Base-by-base conservation (phyloP, 2,888 invertebrate species). In the Callinectes sapidus region DNA sequence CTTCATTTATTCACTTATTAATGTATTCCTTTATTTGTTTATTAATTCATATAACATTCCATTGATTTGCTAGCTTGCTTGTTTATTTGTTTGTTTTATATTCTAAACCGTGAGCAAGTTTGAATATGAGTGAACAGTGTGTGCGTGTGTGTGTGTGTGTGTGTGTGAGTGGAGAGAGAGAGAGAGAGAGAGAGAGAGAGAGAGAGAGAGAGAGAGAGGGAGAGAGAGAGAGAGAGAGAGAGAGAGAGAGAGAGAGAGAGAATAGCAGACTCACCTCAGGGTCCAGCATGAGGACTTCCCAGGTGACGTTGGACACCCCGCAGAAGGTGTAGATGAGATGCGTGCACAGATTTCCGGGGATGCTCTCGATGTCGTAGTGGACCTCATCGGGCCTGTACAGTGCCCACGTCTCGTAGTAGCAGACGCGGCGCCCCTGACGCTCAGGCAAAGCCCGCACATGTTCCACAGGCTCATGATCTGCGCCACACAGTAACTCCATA, bases 241-340 rank as follows among this genome's bases (percentile, higher is more conserved):
- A n/a, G 81, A 28, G 77, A 28, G 77, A 28, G 23, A 28, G 77
- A 13, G n/a, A 39, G 14, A 87, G 16, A 42, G 48, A 48, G 16
- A 48, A 42, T 23, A 23, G 48, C 48, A 48, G 18, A 61, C 95
- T 96, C 95, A 97, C 97, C 96, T 98, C 98, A 3, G 97, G 97
- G 95, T 98, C 98, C 88, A 98, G 97, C 32, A 98, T 96, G 14
- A 98, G 96, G 10, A 98, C 97, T 95, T 97, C 97, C 97, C 97
- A 97, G 23, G 96, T 97, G 66, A 97, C 97, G 95, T 98, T 97
- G 95, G 97, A 97, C 94, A 98, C 97, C 0, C 98, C 98, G 95
- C 98, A 97, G 96, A 98, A 98, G 2, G 98, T 98, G 96, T 98
- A 98, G 91, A 98, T 97, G 89, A 98, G 96, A 95, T 98, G 98